Evolutionary conservation across 2,113 vertebrate species (phyloP).

Genomic region (Myrmecobius fasciatus): DNA sequence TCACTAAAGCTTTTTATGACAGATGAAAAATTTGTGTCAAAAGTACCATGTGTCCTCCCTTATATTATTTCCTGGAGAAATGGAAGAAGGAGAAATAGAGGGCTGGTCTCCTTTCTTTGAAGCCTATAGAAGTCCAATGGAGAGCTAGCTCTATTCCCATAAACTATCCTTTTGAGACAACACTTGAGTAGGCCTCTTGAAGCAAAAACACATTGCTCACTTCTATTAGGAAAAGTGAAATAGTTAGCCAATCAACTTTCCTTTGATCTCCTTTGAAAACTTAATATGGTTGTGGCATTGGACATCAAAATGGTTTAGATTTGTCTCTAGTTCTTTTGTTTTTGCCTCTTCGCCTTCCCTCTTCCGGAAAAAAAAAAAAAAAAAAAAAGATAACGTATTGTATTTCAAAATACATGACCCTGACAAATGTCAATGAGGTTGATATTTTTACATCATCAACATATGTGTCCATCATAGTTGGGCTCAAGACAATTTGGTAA

Average conservation of each 20-base stretch:
- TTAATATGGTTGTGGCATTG: constrained; percentile 1
- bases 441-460: not conserved
- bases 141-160: not conserved
- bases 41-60: constrained; percentile 9
- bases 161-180: constrained; percentile 4
- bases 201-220: constrained; percentile 31
- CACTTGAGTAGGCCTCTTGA: constrained; percentile 37
- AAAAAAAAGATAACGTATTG: constrained; percentile 35
- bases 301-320: constrained; percentile 11
- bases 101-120: constrained; percentile 20
- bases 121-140: constrained; percentile 20
- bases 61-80: not conserved
- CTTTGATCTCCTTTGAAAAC: constrained; percentile 33
- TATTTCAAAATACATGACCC: constrained; percentile 41
- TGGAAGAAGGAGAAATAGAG: not conserved
- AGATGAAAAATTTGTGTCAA: not conserved
- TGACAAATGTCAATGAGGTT: constrained; percentile 35
- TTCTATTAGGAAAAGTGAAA: constrained; percentile 48
- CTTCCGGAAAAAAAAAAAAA: no score
- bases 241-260: constrained; percentile 8
- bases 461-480: accelerated
- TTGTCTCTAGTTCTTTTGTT: constrained; percentile 20
- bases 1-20: constrained; percentile 15
- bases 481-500: not conserved
- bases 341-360: no score